Conservation (phyloP, 2,797 vertebrate species). For the Sebastes diaconus region DNA sequence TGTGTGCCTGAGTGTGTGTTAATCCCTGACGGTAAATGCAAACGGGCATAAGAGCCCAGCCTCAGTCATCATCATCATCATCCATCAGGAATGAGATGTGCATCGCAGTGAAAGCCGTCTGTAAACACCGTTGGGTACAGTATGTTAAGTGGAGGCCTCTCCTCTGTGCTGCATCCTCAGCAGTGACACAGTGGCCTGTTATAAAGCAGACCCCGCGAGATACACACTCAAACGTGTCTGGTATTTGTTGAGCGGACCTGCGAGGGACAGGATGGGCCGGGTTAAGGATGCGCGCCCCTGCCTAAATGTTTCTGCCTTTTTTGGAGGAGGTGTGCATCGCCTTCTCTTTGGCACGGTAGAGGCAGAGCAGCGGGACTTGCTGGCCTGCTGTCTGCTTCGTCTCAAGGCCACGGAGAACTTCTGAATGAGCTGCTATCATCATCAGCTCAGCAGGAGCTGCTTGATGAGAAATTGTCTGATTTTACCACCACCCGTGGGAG, state of each 20-base stretch:
- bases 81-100: conserved; percentile 71
- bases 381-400: conserved; percentile 43
- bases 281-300: conserved; percentile 61
- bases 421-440: conserved; percentile 39
- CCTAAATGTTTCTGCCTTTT: conserved; percentile 84
- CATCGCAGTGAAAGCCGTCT: conserved; percentile 42
- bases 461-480: conserved; percentile 39
- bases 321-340: conserved; percentile 73
- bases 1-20: conserved; percentile 10
- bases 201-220: conserved; percentile 71
- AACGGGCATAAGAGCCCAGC: conserved; percentile 36
- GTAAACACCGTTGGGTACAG: conserved; percentile 72
- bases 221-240: conserved; percentile 68
- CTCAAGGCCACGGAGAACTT: conserved; percentile 47
- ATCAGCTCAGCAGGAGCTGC: conserved; percentile 11
- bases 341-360: conserved; percentile 57
- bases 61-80: conserved; percentile 78
- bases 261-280: conserved; percentile 47
- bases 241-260: conserved; percentile 79
- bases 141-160: conserved; percentile 59
- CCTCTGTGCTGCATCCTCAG: conserved; percentile 37
- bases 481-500: conserved; percentile 49
- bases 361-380: conserved; percentile 40
- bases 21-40: conserved; percentile 38
- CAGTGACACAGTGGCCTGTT: conserved; percentile 51